Percentiles rank a stretch among this genome's conserved stretches.
These are phyloP conservation scores for Matsumyia berberina DNA, from an alignment of 2,888 invertebrate genomes.

Conservation along the genomic window DNA sequence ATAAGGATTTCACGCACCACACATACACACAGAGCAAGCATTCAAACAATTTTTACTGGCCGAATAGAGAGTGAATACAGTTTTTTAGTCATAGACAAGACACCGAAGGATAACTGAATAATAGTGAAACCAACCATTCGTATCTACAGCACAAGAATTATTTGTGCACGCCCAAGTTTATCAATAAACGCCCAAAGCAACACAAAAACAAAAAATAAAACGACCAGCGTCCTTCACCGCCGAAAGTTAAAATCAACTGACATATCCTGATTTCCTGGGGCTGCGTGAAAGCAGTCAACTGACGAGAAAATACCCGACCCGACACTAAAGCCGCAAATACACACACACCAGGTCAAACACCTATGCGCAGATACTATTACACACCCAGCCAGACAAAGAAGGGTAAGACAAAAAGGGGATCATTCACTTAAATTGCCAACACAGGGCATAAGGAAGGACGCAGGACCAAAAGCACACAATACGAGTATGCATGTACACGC, in stretches of 20 bases:
- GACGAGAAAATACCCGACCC: neutral
- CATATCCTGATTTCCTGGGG: conserved; percentile 62
- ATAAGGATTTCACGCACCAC: too few relatives aligned
- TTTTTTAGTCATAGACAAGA: conserved; percentile 1
- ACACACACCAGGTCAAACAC: conserved; percentile 1
- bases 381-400: conserved; percentile 45
- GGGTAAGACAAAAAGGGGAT: conserved; percentile 45
- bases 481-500: too few relatives aligned
- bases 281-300: conserved; percentile 42
- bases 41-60: conserved; percentile 5
- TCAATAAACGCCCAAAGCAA: conserved; percentile 47
- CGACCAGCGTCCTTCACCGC: conserved; percentile 59
- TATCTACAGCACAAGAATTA: conserved; percentile 39
- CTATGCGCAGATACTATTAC: conserved; percentile 19
- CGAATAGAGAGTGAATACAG: neutral
- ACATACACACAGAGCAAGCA: conserved; percentile 7
- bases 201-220: conserved; percentile 28
- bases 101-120: conserved; percentile 10
- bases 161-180: conserved; percentile 53
- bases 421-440: neutral
- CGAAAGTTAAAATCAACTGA: conserved; percentile 72
- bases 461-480: neutral
- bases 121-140: conserved; percentile 44
- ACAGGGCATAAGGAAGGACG: neutral
- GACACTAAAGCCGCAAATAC: conserved; percentile 9